These are phyloP conservation scores for Crepidodera aurea DNA, from an alignment of 2,888 invertebrate genomes.

Conservation along the genomic window DNA sequence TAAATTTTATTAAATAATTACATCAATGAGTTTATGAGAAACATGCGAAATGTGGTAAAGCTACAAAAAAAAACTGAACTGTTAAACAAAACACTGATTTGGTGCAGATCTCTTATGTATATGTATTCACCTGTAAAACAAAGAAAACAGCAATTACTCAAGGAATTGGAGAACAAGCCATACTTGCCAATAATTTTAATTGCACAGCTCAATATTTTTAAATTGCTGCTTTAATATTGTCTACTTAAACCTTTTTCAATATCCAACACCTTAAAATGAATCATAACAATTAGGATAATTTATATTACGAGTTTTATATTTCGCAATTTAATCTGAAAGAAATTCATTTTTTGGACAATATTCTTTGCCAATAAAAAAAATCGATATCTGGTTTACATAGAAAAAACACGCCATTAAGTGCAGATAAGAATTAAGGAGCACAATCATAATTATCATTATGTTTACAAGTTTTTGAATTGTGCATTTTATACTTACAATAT, in stretches of 20 bases:
- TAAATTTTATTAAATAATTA: conserved; percentile 18
- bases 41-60: conserved; percentile 6
- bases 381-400: no score
- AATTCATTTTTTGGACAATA: no score
- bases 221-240: background rate
- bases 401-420: no score
- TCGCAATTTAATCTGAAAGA: background rate
- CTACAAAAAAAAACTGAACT: conserved; percentile 14
- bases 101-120: conserved; percentile 57
- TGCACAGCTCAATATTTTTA: background rate
- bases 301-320: background rate
- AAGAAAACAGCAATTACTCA: conserved; percentile 17
- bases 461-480: no score
- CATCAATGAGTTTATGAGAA: conserved; percentile 3
- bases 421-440: no score
- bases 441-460: no score
- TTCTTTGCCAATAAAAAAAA: no score
- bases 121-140: conserved; percentile 65
- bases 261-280: conserved; percentile 6
- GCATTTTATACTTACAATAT: conserved; percentile 89
- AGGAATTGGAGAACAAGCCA: background rate
- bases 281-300: background rate
- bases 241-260: background rate
- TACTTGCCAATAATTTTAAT: conserved; percentile 9
- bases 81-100: conserved; percentile 3